These are phyloP conservation scores for crab-eating macaque (Macaca fascicularis) DNA, from an alignment of 2,113 vertebrate genomes.

Conservation along the genomic window T2T-MFA8v1.1 NC_088377.1:116521501-116522000, in stretches of 20 bases:
- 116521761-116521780: background rate
- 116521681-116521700: background rate
- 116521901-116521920: background rate
- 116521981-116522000: background rate
- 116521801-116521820: background rate
- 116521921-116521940: background rate
- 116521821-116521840: background rate
- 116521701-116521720: background rate
- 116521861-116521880: background rate
- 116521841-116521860: background rate
- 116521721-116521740: background rate
- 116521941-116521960: background rate
- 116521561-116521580: rapidly evolving
- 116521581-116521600: background rate
- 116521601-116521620: background rate
- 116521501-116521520: background rate
- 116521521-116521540: background rate
- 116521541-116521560: background rate
- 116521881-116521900: background rate
- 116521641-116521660: background rate
- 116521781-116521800: background rate
- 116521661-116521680: background rate
- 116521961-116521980: background rate
- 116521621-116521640: background rate
- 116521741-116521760: background rate